Evolutionary conservation across 2,113 vertebrate species (phyloP).

Genomic region (Thalassarche chlororhynchos): DNA sequence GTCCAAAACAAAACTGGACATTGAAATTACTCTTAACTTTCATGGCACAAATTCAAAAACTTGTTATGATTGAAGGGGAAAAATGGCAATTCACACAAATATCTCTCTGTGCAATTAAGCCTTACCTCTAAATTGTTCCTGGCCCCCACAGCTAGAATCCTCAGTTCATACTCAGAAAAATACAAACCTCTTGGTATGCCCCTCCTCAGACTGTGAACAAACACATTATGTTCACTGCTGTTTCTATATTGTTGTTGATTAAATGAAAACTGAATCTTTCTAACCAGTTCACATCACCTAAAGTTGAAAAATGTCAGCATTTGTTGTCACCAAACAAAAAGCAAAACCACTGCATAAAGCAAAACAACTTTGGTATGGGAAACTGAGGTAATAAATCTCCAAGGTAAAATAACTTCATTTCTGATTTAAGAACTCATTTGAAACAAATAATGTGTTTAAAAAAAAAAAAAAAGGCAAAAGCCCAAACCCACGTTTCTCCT

Average conservation of each 20-base stretch:
- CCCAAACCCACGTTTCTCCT: background rate
- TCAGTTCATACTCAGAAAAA: background rate
- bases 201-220: background rate
- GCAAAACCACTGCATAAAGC: background rate
- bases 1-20: slow-evolving; percentile 15
- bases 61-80: background rate
- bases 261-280: background rate
- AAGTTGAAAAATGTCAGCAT: background rate
- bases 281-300: background rate
- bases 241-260: background rate
- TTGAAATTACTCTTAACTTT: background rate
- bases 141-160: background rate
- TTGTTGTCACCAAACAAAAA: background rate
- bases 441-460: background rate
- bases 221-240: background rate
- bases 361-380: background rate
- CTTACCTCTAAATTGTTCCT: background rate
- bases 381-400: background rate
- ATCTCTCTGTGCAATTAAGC: background rate
- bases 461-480: background rate
- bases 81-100: slow-evolving; percentile 4
- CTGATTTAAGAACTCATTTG: background rate
- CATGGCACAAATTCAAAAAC: slow-evolving; percentile 24
- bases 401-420: background rate
- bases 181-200: background rate